Evolutionary conservation across 2,797 vertebrate species (phyloP).

Genomic region (Tarsius wallacei): DNA sequence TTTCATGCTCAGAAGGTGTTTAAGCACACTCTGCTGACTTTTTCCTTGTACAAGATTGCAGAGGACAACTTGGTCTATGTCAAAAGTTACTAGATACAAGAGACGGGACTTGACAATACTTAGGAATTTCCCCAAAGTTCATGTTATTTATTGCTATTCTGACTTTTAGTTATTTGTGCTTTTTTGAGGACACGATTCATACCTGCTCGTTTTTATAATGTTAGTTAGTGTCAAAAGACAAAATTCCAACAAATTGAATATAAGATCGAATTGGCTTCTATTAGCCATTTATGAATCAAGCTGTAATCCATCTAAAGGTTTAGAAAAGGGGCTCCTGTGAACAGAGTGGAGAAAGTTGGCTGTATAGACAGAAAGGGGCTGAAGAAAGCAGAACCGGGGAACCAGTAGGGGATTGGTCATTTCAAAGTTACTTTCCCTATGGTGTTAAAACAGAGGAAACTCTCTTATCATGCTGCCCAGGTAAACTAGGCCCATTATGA

Average conservation of each 20-base stretch:
- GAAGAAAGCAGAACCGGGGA: neutral
- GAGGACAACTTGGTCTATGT: neutral
- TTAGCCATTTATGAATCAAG: neutral
- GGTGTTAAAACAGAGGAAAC: neutral
- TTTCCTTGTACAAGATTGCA: neutral
- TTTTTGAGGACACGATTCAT: neutral
- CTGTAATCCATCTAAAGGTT: neutral
- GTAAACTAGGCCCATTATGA: neutral
- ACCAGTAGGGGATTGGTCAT: neutral
- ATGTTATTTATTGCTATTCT: neutral
- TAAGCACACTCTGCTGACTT: neutral
- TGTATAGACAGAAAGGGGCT: neutral
- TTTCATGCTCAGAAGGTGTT: neutral
- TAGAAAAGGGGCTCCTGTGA: neutral
- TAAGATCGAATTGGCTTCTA: neutral
- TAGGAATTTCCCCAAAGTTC: neutral
- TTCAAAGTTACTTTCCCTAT: neutral
- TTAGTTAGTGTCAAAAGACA: neutral
- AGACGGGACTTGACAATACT: neutral
- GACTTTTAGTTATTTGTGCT: slow-evolving; percentile 46
- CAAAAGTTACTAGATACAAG: neutral
- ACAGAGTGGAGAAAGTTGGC: neutral
- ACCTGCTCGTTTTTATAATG: neutral
- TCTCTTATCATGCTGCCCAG: too few relatives aligned
- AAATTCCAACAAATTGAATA: neutral